Evolutionary conservation across 2,888 invertebrate species (phyloP), one percentile per base, ranked within the genome.

Genomic region (Apodemia hepburni): DNA sequence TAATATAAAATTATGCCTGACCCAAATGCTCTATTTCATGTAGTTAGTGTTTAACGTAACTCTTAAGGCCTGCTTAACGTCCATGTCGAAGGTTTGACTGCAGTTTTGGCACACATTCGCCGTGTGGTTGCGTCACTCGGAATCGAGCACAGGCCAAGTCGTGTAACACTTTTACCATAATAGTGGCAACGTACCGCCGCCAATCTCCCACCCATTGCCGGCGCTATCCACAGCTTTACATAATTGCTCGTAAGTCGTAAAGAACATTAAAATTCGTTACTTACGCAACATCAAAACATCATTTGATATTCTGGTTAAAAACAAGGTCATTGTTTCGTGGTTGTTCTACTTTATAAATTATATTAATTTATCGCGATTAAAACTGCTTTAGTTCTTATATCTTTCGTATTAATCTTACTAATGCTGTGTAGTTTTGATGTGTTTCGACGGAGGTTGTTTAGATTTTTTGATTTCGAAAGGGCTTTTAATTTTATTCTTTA

Each of bases 31-130:
- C 58, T 57, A 58, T 27, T 62, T 47, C 18, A 35, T 58, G 58
- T 57, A 47, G 27, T 58, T 45, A n/a, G 63, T 57, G 60, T 63
- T 65, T 61, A 63, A 71, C 69, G 72, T 69, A 72, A 72, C 69
- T 67, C 66, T 70, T 69, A 65, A 65, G 58, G 68, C 67, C 67
- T 69, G 71, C 65, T 67, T 68, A 65, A 64, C 69, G 65, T 70
- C 67, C 69, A 68, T 70, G 71, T 71, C 70, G 80, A 80, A 83
- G 85, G 82, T 81, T 84, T 74, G 78, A 75, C 79, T 90, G 89
- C 88, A 88, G 80, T 88, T 88, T 87, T 87, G 88, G 88, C 90
- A 89, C 82, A 91, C 86, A 89, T 90, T 88, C 81, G 84, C 80
- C 64, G 68, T 62, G 69, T 65, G 65, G 75, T 88, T 87, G 88